Evolutionary conservation across 1,140 invertebrate genomes (phyloP), one percentile per base, ranked within the genome.

Genomic region (Trichonephila inaurata): DNA sequence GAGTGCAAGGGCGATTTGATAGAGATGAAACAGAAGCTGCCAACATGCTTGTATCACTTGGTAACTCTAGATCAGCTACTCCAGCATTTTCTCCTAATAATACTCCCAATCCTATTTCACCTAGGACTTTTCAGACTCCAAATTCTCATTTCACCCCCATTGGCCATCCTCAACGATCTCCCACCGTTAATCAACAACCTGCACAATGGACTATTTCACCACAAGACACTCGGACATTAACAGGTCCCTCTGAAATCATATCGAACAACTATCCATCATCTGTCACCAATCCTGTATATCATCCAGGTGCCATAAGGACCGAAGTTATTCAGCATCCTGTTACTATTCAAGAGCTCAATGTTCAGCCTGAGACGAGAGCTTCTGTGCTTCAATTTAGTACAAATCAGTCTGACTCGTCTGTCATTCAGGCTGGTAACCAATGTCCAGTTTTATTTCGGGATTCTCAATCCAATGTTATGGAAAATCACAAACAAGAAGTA

Each of bases 21-120:
- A 97, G 98, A 95, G 98, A 99, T 95, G 98, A 99, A 96, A 99
- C 98, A 12, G 98, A 99, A 96, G 99, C 98, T 93, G 99, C 98
- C 64, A 99, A 98, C 96, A 98, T 99, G 98, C 96, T 99, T 85
- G 98, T 99, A 91, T 99, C 98, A 18, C 96, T 99, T 90, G 98
- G 98, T 95, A 98, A 98, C 95, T 99, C 98, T 8, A 82, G 98
- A 93, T 98, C 98, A 89, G 97, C 98, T 92, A 98, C 98, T 69
- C 98, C 98, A 93, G 98, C 98, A 60, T 98, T 97, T 95, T 98
- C 97, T 72, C 98, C 98, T 33, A 95, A 97, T 97, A 89, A 94
- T 58, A 94, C 94, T 60, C 92, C 94, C 6, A 91, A 94, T 69
- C 92, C 93, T 12, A 94, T 94, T 33, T 94, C 94, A 21, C 94